Evolutionary conservation across 2,888 invertebrate genomes (phyloP).

Genomic region (Drosophila barbarae): DNA sequence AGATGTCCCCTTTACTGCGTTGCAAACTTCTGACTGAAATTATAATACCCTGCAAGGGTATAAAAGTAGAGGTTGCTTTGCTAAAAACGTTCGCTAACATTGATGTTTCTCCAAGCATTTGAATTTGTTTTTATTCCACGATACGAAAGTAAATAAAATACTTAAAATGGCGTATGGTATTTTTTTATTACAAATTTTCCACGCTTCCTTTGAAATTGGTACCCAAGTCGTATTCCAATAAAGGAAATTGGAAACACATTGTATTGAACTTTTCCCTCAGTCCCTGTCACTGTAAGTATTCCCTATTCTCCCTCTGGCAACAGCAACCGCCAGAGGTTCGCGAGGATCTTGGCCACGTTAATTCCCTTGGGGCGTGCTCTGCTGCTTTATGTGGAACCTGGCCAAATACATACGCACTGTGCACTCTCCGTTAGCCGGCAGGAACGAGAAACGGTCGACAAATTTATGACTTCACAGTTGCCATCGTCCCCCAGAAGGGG

Average conservation of each 20-base stretch:
- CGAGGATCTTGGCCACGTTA: constrained; percentile 37
- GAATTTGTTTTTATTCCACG: too few relatives aligned
- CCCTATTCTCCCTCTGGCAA: background rate
- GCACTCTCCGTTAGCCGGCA: constrained; percentile 27
- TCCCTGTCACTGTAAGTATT: background rate
- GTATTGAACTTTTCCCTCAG: too few relatives aligned
- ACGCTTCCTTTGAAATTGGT: too few relatives aligned
- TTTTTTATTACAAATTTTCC: too few relatives aligned
- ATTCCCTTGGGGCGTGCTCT: constrained; percentile 30
- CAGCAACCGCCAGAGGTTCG: background rate
- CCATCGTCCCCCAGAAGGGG: constrained; percentile 5
- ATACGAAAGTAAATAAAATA: too few relatives aligned
- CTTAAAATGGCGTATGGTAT: too few relatives aligned
- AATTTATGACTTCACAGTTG: constrained; percentile 69
- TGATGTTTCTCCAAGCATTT: too few relatives aligned
- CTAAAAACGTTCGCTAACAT: too few relatives aligned
- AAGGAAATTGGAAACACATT: background rate
- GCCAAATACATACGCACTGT: constrained; percentile 23
- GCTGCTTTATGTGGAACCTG: constrained; percentile 15
- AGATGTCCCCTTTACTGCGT: too few relatives aligned
- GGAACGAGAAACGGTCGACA: constrained; percentile 37
- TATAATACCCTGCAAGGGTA: too few relatives aligned
- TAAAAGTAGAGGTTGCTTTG: too few relatives aligned
- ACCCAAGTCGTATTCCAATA: background rate
- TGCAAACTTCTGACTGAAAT: too few relatives aligned